Evolutionary conservation across 2,888 invertebrate species (phyloP).

Genomic region (Latrodectus elegans): DNA sequence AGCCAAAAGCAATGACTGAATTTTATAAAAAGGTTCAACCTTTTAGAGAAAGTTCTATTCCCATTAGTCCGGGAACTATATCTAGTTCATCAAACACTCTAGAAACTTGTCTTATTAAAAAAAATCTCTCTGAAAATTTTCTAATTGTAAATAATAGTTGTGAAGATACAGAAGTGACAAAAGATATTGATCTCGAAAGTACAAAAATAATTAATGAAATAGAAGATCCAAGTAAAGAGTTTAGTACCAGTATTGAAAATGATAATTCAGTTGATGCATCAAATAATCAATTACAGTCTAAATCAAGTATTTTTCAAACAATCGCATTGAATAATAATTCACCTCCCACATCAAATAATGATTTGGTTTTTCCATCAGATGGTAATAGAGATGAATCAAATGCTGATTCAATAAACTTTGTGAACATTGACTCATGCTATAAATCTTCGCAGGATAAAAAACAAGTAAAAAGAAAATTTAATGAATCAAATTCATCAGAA

Average conservation of each 20-base stretch:
- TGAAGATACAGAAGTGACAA: background rate
- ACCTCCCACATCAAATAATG: background rate
- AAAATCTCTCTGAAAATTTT: background rate
- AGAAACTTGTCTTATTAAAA: conserved; percentile 44
- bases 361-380: no score
- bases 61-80: conserved; percentile 31
- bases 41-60: conserved; percentile 2
- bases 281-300: background rate
- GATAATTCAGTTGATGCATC: background rate
- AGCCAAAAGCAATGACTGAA: conserved; percentile 51
- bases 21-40: conserved; percentile 37
- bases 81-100: conserved; percentile 57
- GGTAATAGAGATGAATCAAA: background rate
- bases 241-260: background rate
- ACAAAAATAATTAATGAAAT: background rate
- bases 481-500: conserved; percentile 1
- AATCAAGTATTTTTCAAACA: background rate
- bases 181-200: background rate
- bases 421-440: background rate
- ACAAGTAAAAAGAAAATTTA: background rate
- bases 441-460: no score
- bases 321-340: background rate
- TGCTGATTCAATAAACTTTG: background rate
- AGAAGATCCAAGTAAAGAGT: no score
- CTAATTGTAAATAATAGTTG: background rate